Percentiles rank a stretch among this genome's conserved stretches.
phyloP scores from a whole-genome alignment of 2,113 vertebrate species.

The Desmodus rotundus region DNA sequence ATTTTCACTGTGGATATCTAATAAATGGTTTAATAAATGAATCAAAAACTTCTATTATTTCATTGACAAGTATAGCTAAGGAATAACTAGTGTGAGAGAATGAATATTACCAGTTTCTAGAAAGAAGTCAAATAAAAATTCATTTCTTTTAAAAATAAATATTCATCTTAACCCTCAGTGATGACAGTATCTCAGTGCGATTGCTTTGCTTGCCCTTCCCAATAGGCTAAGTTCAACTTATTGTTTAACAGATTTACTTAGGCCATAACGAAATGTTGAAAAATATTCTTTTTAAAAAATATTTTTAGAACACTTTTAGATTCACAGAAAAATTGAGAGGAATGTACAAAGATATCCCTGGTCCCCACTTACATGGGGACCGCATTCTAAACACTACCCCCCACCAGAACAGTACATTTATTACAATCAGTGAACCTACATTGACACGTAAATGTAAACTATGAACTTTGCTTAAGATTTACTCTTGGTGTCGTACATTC shows the following conservation, averaged over 20 bases:
- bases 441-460: not conserved
- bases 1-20: not conserved
- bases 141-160: slow-evolving; percentile 11
- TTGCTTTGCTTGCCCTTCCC: not conserved
- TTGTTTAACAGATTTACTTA: not conserved
- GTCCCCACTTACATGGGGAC: too few relatives aligned
- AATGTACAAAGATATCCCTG: not conserved
- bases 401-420: not conserved
- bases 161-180: slow-evolving; percentile 26
- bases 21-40: slow-evolving; percentile 38
- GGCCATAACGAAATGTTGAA: not conserved
- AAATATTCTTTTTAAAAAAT: not conserved
- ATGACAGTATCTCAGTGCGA: not conserved
- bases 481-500: not conserved
- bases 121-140: slow-evolving; percentile 30
- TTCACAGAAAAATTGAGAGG: not conserved
- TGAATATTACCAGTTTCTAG: not conserved
- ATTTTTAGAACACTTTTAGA: not conserved
- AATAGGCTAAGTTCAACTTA: not conserved
- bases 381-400: not conserved
- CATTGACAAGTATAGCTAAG: not conserved
- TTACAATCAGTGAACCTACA: not conserved
- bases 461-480: not conserved
- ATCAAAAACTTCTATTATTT: not conserved
- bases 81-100: not conserved